A percentile compares a stretch with the other conserved stretches of the same genome.
phyloP scores from a whole-genome alignment of 2,888 invertebrate species.

The Aphodius sticticus region DNA sequence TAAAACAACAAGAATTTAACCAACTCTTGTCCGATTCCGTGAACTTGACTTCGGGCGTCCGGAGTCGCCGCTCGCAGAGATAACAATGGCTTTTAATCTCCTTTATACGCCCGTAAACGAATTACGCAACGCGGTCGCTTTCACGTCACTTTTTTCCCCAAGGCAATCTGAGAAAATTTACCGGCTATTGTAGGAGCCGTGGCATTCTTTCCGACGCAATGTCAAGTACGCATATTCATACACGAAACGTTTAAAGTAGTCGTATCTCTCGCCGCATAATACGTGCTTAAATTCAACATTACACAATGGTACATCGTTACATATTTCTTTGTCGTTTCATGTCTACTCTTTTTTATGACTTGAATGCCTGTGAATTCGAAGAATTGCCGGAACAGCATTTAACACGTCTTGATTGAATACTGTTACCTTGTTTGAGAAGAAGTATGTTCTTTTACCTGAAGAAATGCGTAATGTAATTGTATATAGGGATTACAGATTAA shows the following conservation, averaged over 20 bases:
- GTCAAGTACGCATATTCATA: constrained; percentile 4
- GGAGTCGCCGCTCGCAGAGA: background rate
- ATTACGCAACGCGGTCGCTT: constrained; percentile 4
- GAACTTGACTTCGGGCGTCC: background rate
- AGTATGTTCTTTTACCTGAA: background rate
- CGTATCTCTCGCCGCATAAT: background rate
- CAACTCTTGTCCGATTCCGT: background rate
- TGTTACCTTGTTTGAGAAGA: background rate
- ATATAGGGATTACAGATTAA: too few relatives aligned
- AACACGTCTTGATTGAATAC: background rate
- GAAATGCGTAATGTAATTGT: too few relatives aligned
- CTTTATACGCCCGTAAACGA: constrained; percentile 4
- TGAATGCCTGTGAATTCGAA: background rate
- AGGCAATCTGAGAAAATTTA: constrained; percentile 4
- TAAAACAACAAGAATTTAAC: background rate
- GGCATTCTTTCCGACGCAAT: constrained; percentile 4
- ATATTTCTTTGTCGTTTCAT: background rate
- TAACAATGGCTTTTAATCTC: background rate
- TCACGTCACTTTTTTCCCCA: background rate
- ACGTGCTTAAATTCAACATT: background rate
- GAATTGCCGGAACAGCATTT: background rate
- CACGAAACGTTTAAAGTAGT: background rate
- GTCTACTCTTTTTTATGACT: background rate
- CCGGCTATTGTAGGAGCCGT: constrained; percentile 4
- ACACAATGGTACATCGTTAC: background rate